These are phyloP conservation scores for Corythaixoides concolor DNA, from an alignment of 2,113 vertebrate species.

Conservation along the genomic window DNA sequence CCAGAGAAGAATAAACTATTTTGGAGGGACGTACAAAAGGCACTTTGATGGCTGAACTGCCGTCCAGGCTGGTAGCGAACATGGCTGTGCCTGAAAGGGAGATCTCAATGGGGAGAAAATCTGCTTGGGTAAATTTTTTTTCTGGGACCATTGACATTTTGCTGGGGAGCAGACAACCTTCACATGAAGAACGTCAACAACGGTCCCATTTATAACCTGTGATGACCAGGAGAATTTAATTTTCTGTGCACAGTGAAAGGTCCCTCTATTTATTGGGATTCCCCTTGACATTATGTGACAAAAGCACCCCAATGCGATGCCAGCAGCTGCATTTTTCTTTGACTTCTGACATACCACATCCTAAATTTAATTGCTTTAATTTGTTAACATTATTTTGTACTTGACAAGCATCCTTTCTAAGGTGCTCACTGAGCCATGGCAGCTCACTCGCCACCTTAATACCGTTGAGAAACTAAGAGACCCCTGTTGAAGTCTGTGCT, in stretches of 20 bases:
- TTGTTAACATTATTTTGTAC: conserved; percentile 50
- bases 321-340: conserved; percentile 30
- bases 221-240: background rate
- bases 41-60: conserved; percentile 49
- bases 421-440: conserved; percentile 39
- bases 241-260: conserved; percentile 23
- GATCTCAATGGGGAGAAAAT: conserved; percentile 11
- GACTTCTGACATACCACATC: conserved; percentile 45
- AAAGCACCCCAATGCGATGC: background rate
- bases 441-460: conserved; percentile 8
- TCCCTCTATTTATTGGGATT: conserved; percentile 20
- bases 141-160: background rate
- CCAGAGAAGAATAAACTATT: conserved; percentile 65
- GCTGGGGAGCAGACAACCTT: background rate
- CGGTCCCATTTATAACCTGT: background rate
- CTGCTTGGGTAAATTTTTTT: background rate
- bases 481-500: conserved; percentile 16
- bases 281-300: conserved; percentile 21
- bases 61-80: background rate
- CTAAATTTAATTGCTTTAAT: conserved; percentile 59
- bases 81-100: background rate
- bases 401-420: conserved; percentile 40
- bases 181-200: background rate
- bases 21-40: conserved; percentile 43
- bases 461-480: background rate